Evolutionary conservation across 2,113 vertebrate genomes (phyloP), one percentile per base, ranked within the genome.

Genomic region (Trogon surrucura): DNA sequence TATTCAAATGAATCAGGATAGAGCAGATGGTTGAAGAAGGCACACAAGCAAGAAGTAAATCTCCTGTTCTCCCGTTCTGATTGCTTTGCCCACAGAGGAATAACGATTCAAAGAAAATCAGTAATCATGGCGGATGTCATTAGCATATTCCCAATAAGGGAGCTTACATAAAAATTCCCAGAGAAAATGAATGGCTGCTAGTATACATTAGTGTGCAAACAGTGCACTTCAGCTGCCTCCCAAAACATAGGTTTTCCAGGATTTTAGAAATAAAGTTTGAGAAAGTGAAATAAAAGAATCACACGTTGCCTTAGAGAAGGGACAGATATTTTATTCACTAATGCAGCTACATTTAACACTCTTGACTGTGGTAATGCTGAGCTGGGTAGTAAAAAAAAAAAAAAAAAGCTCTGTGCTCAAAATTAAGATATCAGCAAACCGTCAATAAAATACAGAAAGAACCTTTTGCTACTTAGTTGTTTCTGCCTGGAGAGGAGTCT

Each of bases 101-200:
- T 99, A 99, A 98, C 96, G 97, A 99, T 98, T 99, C 98, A 98
- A 99, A 99, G 98, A 98, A 99, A 99, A 99, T 98, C 98, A 98
- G 98, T 99, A 98, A 99, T 99, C 98, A 98, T 98, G 98, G 98
- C 69, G 98, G 98, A 98, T 98, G 97, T 98, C 98, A 99, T 99
- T 99, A 99, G 98, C 99, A 99, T 99, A 99, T 98, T 98, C 98
- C 98, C 98, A 99, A 99, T 99, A 99, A 99, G 98, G 98, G 97
- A 97, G 97, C 98, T 98, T 98, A 97, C 96, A 96, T 91, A 88
- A 97, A 98, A 98, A 98, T 97, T 98, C 97, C 96, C 95, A 98
- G 98, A 98, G 98, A 98, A 98, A 98, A 98, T 58, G 98, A 98
- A 98, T 98, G 96, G 97, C 97, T 98, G 97, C 96, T 97, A 92